Evolutionary conservation across 2,888 invertebrate species (phyloP).

Genomic region (Aphrophora alni): DNA sequence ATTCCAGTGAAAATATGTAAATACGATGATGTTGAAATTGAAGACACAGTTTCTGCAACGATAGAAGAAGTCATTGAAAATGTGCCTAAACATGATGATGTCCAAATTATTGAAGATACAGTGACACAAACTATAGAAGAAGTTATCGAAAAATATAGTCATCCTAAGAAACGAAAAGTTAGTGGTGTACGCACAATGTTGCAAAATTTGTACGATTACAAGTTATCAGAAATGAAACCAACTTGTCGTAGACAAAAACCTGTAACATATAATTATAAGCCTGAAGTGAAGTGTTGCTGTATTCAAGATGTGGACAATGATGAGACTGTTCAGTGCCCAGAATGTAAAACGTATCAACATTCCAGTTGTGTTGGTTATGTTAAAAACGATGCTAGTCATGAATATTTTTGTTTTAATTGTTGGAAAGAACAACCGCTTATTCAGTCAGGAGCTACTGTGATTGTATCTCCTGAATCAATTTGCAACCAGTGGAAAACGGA

Average conservation of each 20-base stretch:
- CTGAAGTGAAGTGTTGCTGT: constrained; percentile 59
- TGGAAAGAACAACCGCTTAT: constrained; percentile 61
- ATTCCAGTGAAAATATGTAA: neutral
- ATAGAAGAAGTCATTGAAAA: constrained; percentile 14
- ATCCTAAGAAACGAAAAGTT: neutral
- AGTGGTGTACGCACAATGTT: neutral
- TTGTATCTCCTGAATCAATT: constrained; percentile 72
- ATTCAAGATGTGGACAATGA: constrained; percentile 51
- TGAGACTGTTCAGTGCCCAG: constrained; percentile 61
- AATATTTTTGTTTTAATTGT: constrained; percentile 71
- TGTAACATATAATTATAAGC: neutral
- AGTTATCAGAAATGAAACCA: constrained; percentile 20
- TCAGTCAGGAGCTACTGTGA: constrained; percentile 69
- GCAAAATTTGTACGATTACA: constrained; percentile 27
- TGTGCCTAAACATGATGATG: neutral
- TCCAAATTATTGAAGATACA: neutral
- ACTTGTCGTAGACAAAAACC: neutral
- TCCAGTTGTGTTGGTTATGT: constrained; percentile 63
- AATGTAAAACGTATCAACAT: constrained; percentile 70
- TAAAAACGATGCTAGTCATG: constrained; percentile 51
- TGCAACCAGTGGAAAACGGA: constrained; percentile 76
- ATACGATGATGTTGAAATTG: neutral
- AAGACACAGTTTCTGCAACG: neutral
- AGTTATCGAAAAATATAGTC: neutral
- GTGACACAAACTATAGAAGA: neutral